Evolutionary conservation across 2,113 vertebrate species (phyloP), one percentile per base, ranked within the genome.

Genomic region (Nematolebias whitei): DNA sequence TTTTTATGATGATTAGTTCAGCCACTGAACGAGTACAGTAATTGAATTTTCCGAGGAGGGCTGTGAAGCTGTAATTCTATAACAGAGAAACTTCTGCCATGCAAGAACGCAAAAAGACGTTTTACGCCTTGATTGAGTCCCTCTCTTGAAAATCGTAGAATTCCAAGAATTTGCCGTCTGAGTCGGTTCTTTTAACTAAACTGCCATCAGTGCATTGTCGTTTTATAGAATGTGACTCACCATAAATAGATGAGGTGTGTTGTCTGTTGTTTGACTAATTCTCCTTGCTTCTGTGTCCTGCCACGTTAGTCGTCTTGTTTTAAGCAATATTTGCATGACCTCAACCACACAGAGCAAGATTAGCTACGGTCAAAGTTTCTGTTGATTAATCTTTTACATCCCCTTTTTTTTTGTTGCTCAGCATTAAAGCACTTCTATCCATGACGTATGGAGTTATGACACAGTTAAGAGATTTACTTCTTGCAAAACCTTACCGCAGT

Each of bases 301-400:
- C 86, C 68, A 76, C 58, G 70, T 83, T 53, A 58, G 63, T 59
- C 56, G 52, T 53, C 68, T 50, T 70, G 77, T 77, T 77, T 61
- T 75, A 49, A 70, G 78, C 65, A 77, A 87, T 89, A 86, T 89
- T 92, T 89, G 69, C 77, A 77, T 79, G 81, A 76, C 87, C 87
- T 63, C 57, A 74, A 78, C 82, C 56, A 77, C 71, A 81, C 59
- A 56, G 47, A 54, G 67, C 63, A 63, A 80, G 81, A 86, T 88
- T 85, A 88, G 49, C 50, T 63, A 10, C 63, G 87, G 83, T 87
- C 91, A 85, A 85, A 85, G 88, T 88, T 82, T 83, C 24, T 68
- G 18, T 64, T 81, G 52, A 78, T 76, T 73, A 81, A 76, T 82
- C 57, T 76, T 87, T 82, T 52, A 63, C 54, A 54, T 74, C 76